Evolutionary conservation across 2,113 vertebrate species (phyloP), one percentile per base, ranked within the genome.

Genomic region (Halcyon malimbica): DNA sequence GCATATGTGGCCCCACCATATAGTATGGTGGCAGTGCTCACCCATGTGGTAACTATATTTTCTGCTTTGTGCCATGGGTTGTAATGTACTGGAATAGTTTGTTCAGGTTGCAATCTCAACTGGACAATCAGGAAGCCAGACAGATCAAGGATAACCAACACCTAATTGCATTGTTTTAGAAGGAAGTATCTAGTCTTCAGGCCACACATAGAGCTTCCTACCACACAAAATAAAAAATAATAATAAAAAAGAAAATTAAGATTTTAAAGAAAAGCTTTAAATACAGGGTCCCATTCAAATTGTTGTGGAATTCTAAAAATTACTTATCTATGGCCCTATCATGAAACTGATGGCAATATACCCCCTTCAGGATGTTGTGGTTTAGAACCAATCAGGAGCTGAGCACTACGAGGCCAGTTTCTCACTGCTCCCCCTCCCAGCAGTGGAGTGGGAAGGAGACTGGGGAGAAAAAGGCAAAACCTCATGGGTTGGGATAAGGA

Each of bases 321-420:
- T 2, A 37, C 1, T 0, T 12, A 29, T 44, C 6, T n/a, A 26
- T 73, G 26, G 4, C 4, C 25, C 10, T 53, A 20, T 35, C 3
- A 8, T 63, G 17, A 26, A 60, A 35, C 23, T 83, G 57, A 39
- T 13, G 9, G 8, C 35, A 39, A 41, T 54, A 63, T 50, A 1
- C 1, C 10, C 9, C 4, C 31, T 57, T 71, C 9, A 33, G 42
- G 16, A 44, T 44, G 42, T 44, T 44, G 42, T 44, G 42, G 42
- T 44, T 44, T 44, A 44, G 42, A 44, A 44, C 42, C 15, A 44
- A 44, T 16, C 42, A 44, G 42, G 16, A 44, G 42, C 42, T 44
- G 42, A 44, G 42, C 42, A 44, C 42, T 44, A 44, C 16, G 42
- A 44, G 42, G 42, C 42, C 42, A 44, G 42, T 44, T 44, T 13